Conservation (phyloP, 1,140 invertebrate species). For the Hetaerina americana region DNA sequence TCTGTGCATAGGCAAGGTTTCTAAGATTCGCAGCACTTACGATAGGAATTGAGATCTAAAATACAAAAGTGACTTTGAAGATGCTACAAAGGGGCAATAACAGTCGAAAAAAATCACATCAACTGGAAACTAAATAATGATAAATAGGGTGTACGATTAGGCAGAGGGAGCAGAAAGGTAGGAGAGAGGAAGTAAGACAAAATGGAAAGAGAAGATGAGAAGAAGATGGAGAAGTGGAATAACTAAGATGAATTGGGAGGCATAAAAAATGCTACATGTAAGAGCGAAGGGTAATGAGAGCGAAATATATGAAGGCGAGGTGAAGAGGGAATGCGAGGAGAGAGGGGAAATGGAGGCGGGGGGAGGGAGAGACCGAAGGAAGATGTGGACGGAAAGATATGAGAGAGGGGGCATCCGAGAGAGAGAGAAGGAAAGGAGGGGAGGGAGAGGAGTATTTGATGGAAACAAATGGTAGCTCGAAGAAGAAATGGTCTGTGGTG, state of each 20-base stretch:
- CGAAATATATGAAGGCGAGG: neutral
- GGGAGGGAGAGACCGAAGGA: neutral
- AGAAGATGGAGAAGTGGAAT: neutral
- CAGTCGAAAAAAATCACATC: no score
- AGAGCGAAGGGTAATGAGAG: neutral
- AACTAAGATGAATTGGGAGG: neutral
- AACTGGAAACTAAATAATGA: no score
- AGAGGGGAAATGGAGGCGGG: neutral
- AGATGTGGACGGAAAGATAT: neutral
- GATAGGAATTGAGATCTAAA: no score
- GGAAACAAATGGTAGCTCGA: neutral
- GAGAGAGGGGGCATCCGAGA: neutral
- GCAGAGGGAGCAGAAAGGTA: neutral
- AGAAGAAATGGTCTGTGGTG: neutral
- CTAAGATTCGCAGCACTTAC: no score
- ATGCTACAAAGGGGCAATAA: no score
- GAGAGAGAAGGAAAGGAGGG: neutral
- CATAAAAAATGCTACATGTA: neutral
- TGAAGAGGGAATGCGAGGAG: neutral
- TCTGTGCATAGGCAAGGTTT: no score
- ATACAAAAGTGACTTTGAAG: no score
- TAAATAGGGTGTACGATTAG: no score
- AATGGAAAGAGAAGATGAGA: neutral
- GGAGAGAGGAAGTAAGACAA: neutral
- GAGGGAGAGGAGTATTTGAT: neutral